Percentiles rank a stretch among this genome's conserved stretches.
phyloP scores from a whole-genome alignment of 2,888 invertebrate genomes.

The Kuschelorhynchus macadamiae region DNA sequence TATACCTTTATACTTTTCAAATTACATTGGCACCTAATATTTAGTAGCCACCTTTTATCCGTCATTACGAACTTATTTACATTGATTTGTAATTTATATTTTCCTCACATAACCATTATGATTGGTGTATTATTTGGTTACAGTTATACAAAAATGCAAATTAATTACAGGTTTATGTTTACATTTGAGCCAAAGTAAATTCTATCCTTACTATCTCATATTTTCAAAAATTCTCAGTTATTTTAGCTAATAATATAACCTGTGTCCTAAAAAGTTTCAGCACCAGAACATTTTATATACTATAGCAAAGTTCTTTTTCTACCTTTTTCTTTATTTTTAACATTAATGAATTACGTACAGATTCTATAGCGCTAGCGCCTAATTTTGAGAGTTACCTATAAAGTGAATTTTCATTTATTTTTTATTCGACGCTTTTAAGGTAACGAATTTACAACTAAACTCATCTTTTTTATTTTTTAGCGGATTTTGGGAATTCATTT shows the following conservation, averaged over 20 bases:
- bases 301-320: no score
- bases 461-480: no score
- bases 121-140: constrained; percentile 24
- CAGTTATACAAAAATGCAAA: constrained; percentile 48
- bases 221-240: background rate
- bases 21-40: constrained; percentile 61
- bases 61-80: constrained; percentile 56
- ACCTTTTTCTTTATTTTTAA: no score
- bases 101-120: constrained; percentile 21
- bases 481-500: no score
- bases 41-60: constrained; percentile 59
- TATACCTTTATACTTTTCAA: constrained; percentile 49
- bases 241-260: background rate
- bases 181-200: constrained; percentile 30
- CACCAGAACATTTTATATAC: no score
- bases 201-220: constrained; percentile 29
- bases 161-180: constrained; percentile 34
- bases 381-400: no score
- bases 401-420: no score
- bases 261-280: background rate
- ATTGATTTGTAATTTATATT: constrained; percentile 54
- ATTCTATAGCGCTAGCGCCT: no score
- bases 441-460: no score
- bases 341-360: no score
- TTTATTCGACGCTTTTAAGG: no score